These are phyloP conservation scores for Nematolebias whitei DNA, from an alignment of 2,113 vertebrate species.

Conservation along the genomic window DNA sequence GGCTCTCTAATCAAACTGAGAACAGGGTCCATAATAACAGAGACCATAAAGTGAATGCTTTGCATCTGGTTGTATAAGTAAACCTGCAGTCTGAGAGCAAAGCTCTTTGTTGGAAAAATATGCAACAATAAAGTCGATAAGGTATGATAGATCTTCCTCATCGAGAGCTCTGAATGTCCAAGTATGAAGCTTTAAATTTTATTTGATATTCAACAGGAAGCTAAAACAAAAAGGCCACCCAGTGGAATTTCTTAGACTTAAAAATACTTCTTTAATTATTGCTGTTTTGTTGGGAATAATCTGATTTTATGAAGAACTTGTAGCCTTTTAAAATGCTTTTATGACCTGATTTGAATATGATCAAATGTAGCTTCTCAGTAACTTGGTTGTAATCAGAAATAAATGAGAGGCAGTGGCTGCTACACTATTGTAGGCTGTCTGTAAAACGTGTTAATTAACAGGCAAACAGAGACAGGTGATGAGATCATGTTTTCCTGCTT, in stretches of 20 bases:
- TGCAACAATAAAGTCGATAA: too few species aligned
- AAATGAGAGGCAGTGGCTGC: conserved; percentile 3
- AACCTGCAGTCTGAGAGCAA: too few species aligned
- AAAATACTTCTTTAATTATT: neutral
- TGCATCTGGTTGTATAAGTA: too few species aligned
- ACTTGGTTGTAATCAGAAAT: conserved; percentile 5
- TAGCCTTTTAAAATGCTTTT: neutral
- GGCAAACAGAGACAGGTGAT: conserved; percentile 23
- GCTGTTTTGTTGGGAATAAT: neutral
- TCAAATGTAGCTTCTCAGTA: conserved; percentile 1
- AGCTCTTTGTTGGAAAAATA: too few species aligned
- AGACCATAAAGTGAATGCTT: too few species aligned
- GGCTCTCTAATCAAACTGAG: too few species aligned
- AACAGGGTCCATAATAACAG: too few species aligned
- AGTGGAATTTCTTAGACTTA: neutral
- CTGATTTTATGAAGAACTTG: neutral
- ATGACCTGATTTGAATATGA: neutral
- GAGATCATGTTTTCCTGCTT: neutral
- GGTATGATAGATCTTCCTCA: too few species aligned
- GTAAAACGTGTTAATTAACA: neutral
- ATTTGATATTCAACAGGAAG: too few species aligned
- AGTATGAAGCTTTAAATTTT: too few species aligned
- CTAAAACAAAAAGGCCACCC: too few species aligned
- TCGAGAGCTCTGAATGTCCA: too few species aligned
- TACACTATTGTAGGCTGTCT: conserved; percentile 5